A percentile compares a stretch with the other conserved stretches of the same genome.
phyloP scores from a whole-genome alignment of 2,888 invertebrate species.

The Leistus spinibarbis region DNA sequence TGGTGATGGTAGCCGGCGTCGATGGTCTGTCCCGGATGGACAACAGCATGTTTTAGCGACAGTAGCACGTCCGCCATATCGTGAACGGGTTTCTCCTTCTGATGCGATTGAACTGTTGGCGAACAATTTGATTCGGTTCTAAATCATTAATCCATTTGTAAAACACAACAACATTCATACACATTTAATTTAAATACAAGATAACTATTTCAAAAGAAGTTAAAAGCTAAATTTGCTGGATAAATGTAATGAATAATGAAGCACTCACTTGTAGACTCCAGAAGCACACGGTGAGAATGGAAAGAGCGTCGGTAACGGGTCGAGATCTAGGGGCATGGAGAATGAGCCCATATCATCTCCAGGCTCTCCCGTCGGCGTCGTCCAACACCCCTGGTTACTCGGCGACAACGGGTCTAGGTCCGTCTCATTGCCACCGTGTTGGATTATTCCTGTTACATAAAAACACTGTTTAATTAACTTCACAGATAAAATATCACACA shows the following conservation, averaged over 20 bases:
- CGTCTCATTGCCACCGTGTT: constrained; percentile 9
- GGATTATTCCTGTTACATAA: constrained; percentile 15
- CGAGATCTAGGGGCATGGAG: constrained; percentile 83
- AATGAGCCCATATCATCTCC: constrained; percentile 86
- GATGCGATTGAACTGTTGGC: constrained; percentile 41
- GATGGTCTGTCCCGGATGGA: constrained; percentile 70
- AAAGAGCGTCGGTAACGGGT: constrained; percentile 84
- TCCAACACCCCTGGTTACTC: constrained; percentile 48
- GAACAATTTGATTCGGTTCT: constrained; percentile 43
- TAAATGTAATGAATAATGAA: neutral
- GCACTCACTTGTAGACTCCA: constrained; percentile 70
- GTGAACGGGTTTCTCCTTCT: constrained; percentile 63
- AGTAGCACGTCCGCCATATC: constrained; percentile 89
- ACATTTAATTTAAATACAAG: too few relatives aligned
- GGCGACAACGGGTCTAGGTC: neutral
- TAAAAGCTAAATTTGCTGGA: neutral
- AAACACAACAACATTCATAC: too few relatives aligned
- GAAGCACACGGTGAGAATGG: constrained; percentile 84
- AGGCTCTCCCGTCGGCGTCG: constrained; percentile 46
- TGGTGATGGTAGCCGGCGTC: constrained; percentile 54
- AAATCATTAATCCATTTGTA: constrained; percentile 12
- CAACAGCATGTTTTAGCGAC: constrained; percentile 86
- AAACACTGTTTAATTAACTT: neutral
- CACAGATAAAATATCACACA: too few relatives aligned
- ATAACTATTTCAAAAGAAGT: too few relatives aligned